Conservation (phyloP, 2,797 vertebrate species). For the Channallabes apus region DNA sequence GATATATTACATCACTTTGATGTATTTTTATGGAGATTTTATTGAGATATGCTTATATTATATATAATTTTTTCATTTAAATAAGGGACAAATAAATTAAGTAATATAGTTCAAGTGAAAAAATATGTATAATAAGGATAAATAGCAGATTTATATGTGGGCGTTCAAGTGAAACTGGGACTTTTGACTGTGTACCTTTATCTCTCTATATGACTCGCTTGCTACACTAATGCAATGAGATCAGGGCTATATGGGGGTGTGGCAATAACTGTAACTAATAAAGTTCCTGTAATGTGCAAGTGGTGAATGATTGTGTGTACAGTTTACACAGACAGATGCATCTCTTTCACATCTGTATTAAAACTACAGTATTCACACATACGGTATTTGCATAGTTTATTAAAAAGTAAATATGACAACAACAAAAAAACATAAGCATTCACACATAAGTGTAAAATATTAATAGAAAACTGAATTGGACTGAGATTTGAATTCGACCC, state of each 20-base stretch:
- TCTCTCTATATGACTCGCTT: too few species aligned
- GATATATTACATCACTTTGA: too few species aligned
- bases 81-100: background rate
- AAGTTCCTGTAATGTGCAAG: too few species aligned
- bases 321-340: too few species aligned
- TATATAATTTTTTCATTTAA: background rate
- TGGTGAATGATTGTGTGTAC: too few species aligned
- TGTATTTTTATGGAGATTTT: background rate
- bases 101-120: background rate
- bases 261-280: too few species aligned
- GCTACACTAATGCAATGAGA: too few species aligned
- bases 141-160: background rate
- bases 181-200: too few species aligned
- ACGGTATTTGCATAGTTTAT: background rate
- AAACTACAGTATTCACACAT: background rate
- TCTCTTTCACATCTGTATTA: background rate
- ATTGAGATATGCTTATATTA: too few species aligned
- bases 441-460: slow-evolving; percentile 8
- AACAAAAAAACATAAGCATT: background rate
- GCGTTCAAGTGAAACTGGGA: too few species aligned
- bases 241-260: too few species aligned
- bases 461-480: background rate
- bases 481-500: background rate
- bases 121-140: too few species aligned
- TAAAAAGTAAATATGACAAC: background rate